Conservation (phyloP, 2,113 vertebrate genomes). For the Cyanoramphus novaezelandiae region DNA sequence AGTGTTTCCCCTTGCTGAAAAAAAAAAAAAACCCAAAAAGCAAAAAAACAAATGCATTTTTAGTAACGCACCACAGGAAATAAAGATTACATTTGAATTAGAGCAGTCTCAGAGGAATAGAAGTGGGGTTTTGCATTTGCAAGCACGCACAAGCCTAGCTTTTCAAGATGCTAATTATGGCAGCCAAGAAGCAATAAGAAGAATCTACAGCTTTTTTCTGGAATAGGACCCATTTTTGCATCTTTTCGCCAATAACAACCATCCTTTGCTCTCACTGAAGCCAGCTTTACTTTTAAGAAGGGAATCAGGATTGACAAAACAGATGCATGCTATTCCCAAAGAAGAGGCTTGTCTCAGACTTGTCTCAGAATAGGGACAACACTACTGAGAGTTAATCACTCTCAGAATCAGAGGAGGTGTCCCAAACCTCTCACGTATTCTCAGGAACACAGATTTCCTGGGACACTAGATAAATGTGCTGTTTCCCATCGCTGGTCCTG, state of each 20-base stretch:
- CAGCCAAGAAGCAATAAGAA: not conserved
- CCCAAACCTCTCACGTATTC: not conserved
- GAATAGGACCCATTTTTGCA: not conserved
- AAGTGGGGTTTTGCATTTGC: not conserved
- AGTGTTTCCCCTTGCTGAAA: not conserved
- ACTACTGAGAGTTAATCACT: not conserved
- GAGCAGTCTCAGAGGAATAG: not conserved
- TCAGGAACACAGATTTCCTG: not conserved
- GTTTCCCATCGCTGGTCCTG: not conserved
- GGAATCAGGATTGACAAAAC: not conserved
- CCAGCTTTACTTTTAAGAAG: not conserved
- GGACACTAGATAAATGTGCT: not conserved
- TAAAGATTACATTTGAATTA: not conserved
- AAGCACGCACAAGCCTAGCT: not conserved
- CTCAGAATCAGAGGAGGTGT: not conserved
- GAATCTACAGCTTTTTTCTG: not conserved
- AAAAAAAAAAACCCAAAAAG: fast-evolving
- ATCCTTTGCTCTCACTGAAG: not conserved
- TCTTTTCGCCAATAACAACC: not conserved
- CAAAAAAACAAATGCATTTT: not conserved
- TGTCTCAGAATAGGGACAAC: not conserved
- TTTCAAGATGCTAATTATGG: not conserved
- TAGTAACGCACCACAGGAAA: not conserved
- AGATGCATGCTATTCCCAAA: not conserved
- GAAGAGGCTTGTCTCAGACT: not conserved